Base-by-base conservation (phyloP, 2,888 invertebrate genomes). In the Drosophila differens region DNA sequence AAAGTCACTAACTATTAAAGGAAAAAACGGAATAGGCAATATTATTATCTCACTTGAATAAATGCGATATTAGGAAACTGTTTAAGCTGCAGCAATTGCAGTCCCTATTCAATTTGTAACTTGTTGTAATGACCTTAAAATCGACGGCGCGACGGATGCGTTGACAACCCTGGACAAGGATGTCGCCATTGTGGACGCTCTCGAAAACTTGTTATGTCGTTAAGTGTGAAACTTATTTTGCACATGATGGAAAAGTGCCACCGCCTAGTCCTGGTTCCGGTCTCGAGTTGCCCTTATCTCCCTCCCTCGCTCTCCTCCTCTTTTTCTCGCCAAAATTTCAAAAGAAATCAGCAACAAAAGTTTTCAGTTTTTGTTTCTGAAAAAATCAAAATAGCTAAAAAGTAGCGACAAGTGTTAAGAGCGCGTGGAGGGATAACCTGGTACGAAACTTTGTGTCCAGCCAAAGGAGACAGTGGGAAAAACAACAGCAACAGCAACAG, bases 181-280 rank as follows among this genome's bases (percentile, higher is more conserved):
- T 74, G 74, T 67, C 73, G 74, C 22, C 55, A 58, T 28, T 69
- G 52, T 28, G 39, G 19, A 61, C 70, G 67, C 75, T 71, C 70
- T 72, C 74, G 35, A 88, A 85, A 88, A 88, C 89, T 88, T 88
- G 87, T 88, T 90, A 90, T 88, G 91, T 88, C 87, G 87, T 88
- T 88, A 88, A 88, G 91, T 88, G 87, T 89, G 85, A 88, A 88
- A 88, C 87, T 88, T 88, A 89, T 89, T 90, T 90, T 81, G 88
- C 87, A 91, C 85, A 86, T 89, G 91, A 84, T 89, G 88, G 75
- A 70, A 68, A 79, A 74, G 72, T 69, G 52, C 77, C 58, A 53
- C 32, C 61, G 44, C 52, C 69, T 55, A 37, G 25, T 58, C 35
- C 28, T 41, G 28, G 9, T 51, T 37, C 22, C 49, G 47, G 16